These are phyloP conservation scores for Mesembrinibis cayennensis DNA, from an alignment of 2,113 vertebrate species.

Conservation along the genomic window DNA sequence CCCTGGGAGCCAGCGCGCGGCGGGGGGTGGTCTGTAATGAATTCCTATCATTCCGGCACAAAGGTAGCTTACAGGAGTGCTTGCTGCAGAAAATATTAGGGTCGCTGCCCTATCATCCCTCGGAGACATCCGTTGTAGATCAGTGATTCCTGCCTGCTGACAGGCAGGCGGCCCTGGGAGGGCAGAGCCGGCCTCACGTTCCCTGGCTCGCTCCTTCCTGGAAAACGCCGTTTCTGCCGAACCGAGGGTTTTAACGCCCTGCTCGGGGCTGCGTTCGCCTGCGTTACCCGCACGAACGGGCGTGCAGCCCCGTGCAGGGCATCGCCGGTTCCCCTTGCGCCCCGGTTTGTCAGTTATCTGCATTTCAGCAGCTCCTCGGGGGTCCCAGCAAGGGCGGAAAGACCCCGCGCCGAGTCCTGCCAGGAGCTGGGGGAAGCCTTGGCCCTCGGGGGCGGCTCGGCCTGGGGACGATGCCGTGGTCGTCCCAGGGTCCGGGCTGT, in stretches of 20 bases:
- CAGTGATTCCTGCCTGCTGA: slow-evolving; percentile 36
- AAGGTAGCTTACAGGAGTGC: slow-evolving; percentile 41
- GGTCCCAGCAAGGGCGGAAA: rapidly evolving
- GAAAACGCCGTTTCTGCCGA: neutral
- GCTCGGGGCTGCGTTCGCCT: rapidly evolving
- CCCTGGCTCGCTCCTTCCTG: neutral
- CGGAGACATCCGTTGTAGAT: slow-evolving; percentile 27
- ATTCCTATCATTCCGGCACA: slow-evolving; percentile 55
- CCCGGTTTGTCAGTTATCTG: rapidly evolving
- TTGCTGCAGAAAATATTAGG: slow-evolving; percentile 26
- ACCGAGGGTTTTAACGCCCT: rapidly evolving
- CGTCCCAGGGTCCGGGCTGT: rapidly evolving
- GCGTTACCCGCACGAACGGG: rapidly evolving
- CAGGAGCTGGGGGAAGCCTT: neutral
- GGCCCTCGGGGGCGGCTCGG: neutral
- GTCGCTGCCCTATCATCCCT: slow-evolving; percentile 59
- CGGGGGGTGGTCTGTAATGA: slow-evolving; percentile 43
- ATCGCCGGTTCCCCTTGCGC: rapidly evolving
- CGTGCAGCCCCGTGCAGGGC: rapidly evolving
- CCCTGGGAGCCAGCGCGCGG: neutral
- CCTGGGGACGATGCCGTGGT: rapidly evolving
- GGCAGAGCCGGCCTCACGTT: neutral
- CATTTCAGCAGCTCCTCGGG: neutral
- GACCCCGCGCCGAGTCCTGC: neutral
- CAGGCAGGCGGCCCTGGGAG: neutral